A percentile compares a stretch with the other conserved stretches of the same genome.
phyloP scores from a whole-genome alignment of 2,888 invertebrate genomes.

The Kryphioiulus occultus region DNA sequence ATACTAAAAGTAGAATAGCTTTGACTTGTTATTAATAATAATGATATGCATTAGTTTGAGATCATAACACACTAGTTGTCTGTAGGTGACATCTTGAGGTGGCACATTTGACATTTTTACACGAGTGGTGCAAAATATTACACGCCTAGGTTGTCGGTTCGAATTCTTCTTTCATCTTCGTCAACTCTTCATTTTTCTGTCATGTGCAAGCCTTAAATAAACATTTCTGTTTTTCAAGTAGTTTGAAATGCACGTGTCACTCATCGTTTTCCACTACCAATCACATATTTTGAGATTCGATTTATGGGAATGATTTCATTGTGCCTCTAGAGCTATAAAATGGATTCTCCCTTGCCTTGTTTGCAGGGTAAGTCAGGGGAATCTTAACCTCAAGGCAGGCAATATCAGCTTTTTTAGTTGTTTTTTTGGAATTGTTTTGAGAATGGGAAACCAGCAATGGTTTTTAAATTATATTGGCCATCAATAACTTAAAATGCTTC shows the following conservation, averaged over 20 bases:
- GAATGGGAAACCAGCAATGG: no score
- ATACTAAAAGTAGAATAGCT: neutral
- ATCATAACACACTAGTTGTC: neutral
- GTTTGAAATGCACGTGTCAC: slow-evolving; percentile 2
- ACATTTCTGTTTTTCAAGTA: neutral
- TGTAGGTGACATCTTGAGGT: neutral
- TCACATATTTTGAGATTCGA: neutral
- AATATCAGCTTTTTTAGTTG: no score
- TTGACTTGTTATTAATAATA: neutral
- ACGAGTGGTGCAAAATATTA: neutral
- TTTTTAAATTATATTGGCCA: no score
- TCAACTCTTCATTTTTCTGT: slow-evolving; percentile 6
- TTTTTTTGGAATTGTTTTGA: no score
- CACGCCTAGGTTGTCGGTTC: neutral
- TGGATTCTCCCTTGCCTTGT: no score
- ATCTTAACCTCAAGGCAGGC: neutral
- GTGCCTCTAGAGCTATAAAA: neutral
- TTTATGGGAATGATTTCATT: neutral
- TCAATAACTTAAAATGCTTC: no score
- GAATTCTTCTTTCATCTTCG: neutral
- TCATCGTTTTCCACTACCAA: slow-evolving; percentile 8
- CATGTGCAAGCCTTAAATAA: slow-evolving; percentile 13
- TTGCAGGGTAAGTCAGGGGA: neutral
- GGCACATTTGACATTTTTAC: neutral
- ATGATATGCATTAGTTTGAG: no score